Conservation (phyloP, 2,113 vertebrate genomes). For the Eolophus roseicapilla region DNA sequence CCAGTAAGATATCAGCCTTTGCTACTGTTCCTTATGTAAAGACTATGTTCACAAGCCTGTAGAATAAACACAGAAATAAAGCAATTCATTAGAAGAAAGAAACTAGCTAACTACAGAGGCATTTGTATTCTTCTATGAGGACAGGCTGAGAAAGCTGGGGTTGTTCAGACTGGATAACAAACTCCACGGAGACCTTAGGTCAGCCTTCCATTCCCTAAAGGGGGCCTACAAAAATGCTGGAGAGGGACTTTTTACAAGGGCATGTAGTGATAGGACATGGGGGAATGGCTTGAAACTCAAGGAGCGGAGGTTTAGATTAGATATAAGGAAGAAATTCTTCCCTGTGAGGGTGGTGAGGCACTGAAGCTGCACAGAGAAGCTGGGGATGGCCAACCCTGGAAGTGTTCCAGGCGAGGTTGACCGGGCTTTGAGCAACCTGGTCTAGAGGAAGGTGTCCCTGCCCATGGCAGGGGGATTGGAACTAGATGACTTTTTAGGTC, state of each 20-base stretch:
- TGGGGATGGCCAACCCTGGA: neutral
- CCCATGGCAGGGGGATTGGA: accelerated
- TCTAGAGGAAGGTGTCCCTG: neutral
- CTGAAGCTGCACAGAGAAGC: neutral
- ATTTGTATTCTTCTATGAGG: neutral
- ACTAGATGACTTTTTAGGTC: neutral
- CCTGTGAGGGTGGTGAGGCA: neutral
- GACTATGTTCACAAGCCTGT: neutral
- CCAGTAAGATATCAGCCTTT: neutral
- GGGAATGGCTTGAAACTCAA: neutral
- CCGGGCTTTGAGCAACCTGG: neutral
- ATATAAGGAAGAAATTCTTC: neutral
- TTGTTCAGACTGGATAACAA: neutral
- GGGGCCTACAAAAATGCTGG: neutral
- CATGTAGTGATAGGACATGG: neutral
- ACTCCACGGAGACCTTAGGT: neutral
- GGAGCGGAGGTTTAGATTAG: neutral
- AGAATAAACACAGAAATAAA: neutral
- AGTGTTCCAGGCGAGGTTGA: neutral
- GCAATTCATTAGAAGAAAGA: neutral
- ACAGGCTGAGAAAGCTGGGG: neutral
- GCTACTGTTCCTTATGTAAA: neutral
- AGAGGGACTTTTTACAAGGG: neutral
- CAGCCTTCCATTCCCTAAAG: neutral
- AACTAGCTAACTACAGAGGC: neutral